Conservation (phyloP, 2,113 vertebrate genomes). For the Prionailurus viverrinus region DNA sequence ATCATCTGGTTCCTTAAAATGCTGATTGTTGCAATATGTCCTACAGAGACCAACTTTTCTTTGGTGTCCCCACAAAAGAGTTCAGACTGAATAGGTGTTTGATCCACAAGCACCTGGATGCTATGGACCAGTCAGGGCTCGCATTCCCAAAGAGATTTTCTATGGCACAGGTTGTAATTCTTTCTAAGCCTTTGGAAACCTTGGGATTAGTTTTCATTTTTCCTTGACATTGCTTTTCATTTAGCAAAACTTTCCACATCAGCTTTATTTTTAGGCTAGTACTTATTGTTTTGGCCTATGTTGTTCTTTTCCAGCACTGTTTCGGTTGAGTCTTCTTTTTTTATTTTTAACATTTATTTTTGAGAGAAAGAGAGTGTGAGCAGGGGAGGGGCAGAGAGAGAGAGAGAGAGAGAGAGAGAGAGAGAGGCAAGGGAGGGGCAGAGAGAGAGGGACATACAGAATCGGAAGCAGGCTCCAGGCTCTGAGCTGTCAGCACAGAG, state of each 20-base stretch:
- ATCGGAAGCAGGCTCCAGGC: no score
- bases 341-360: no score
- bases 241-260: neutral
- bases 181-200: no score
- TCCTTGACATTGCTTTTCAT: neutral
- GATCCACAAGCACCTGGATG: neutral
- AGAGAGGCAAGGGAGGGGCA: no score
- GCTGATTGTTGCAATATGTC: accelerated
- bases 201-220: neutral
- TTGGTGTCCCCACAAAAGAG: no score
- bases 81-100: accelerated
- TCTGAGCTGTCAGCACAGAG: no score
- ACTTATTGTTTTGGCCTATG: accelerated
- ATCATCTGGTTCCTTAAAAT: accelerated
- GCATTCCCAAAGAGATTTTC: neutral
- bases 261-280: neutral
- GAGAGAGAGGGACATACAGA: no score
- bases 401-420: no score
- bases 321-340: neutral
- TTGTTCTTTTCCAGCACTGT: neutral
- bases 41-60: neutral
- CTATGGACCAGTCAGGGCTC: accelerated
- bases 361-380: no score
- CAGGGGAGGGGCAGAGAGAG: no score
- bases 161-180: accelerated